Base-by-base conservation (phyloP, 2,888 invertebrate genomes). In the Clitarchus hookeri region DNA sequence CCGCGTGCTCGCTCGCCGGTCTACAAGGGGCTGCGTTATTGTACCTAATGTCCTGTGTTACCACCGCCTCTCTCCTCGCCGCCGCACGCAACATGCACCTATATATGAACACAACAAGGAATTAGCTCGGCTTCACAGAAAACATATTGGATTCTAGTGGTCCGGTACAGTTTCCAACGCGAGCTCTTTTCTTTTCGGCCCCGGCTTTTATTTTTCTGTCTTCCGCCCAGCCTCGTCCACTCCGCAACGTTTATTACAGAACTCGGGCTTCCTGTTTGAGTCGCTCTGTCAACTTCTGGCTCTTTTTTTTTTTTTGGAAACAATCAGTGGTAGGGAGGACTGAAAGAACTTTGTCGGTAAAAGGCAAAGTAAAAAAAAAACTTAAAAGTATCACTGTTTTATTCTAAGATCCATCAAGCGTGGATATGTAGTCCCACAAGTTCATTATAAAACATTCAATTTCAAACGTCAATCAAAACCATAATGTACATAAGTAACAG, bases 131-230 rank as follows among this genome's bases (percentile, higher is more conserved):
- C 82, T 82, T 82, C 82, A 13, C 82, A 36, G 44, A 19, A 19
- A n/a, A 44, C 16, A 82, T 82, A 82, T 82, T 82, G 82, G 82
- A 82, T 82, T 44, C 27, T 82, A 36, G 82, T n/a, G 82, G 82
- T 44, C 44, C 36, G 27, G 36, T 82, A 82, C 13, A 65, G 65
- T 65, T 65, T 65, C 65, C 65, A 65, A 65, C 65, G 6, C 23
- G 65, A 4, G 23, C 65, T 19, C 65, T n/a, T 65, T 65, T 65
- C 65, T 65, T 65, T 65, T 23, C 65, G 23, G 65, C 6, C 65
- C 23, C 1, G 23, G 65, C 23, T 65, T 65, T 65, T 65, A 65
- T 65, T 65, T 36, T 65, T 65, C 65, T 19, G 65, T 65, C 65
- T 65, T 65, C 65, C 65, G 23, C 65, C 65, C 65, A 16, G 6